Conservation (phyloP, 2,113 vertebrate species). For the Picathartes gymnocephalus region DNA sequence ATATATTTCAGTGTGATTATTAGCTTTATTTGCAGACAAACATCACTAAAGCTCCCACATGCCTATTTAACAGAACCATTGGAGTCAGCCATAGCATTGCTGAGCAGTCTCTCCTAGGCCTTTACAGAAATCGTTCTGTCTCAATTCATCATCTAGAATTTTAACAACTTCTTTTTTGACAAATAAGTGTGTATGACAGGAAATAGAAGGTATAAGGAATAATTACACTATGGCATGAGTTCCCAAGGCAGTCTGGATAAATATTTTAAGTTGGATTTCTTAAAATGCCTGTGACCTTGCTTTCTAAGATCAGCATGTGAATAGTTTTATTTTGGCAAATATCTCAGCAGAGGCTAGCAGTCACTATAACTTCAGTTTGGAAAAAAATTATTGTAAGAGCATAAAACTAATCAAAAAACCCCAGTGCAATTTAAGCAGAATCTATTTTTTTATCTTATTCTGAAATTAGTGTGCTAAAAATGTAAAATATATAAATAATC, state of each 20-base stretch:
- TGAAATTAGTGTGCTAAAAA: neutral
- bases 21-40: conserved; percentile 22
- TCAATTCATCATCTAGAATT: neutral
- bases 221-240: neutral
- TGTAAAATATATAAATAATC: neutral
- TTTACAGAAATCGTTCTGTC: neutral
- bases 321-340: neutral
- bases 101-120: neutral
- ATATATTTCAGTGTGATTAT: neutral
- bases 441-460: neutral
- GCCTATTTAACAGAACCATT: neutral
- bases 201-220: neutral
- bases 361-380: neutral
- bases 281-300: neutral
- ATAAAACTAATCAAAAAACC: accelerated
- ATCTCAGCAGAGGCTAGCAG: neutral
- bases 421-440: neutral
- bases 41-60: neutral
- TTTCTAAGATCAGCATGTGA: neutral
- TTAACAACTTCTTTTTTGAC: neutral
- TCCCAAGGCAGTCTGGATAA: neutral
- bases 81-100: neutral
- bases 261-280: neutral
- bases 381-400: neutral
- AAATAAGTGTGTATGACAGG: neutral